phyloP scores from a whole-genome alignment of 2,797 vertebrate species.

The Novumbra hubbsi region DNA sequence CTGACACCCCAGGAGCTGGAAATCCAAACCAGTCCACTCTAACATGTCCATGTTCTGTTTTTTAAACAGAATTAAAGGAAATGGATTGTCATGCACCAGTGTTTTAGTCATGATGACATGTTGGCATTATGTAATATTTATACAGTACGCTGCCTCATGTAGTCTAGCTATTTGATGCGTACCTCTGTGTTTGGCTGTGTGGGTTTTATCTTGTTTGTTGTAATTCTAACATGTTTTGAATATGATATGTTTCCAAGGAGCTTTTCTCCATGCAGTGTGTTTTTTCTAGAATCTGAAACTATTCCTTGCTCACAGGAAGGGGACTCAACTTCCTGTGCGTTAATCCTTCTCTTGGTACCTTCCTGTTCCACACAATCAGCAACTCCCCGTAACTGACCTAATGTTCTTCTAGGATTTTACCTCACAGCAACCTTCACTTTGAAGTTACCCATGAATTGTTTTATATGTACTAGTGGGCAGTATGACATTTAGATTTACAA shows the following conservation, averaged over 20 bases:
- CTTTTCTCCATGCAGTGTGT: constrained; percentile 46
- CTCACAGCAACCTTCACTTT: constrained; percentile 24
- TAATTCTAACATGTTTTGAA: neutral
- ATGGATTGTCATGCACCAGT: neutral
- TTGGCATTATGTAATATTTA: neutral
- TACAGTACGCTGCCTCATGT: neutral
- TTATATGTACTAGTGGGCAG: neutral
- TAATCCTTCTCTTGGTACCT: constrained; percentile 60
- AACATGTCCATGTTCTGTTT: neutral
- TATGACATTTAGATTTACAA: neutral
- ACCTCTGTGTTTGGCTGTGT: neutral
- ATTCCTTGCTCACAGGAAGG: constrained; percentile 76
- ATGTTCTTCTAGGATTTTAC: constrained; percentile 52
- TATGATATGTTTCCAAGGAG: constrained; percentile 30
- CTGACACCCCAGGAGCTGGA: neutral
- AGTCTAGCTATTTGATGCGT: neutral
- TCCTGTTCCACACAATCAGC: constrained; percentile 71
- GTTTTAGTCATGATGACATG: neutral
- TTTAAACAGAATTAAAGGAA: neutral
- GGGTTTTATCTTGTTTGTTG: neutral
- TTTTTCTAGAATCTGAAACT: constrained; percentile 54
- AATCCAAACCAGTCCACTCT: neutral
- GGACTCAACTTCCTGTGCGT: constrained; percentile 74
- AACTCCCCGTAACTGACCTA: constrained; percentile 60
- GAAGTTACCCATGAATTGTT: constrained; percentile 1